A percentile compares a stretch with the other conserved stretches of the same genome.
phyloP scores from a whole-genome alignment of 2,888 invertebrate genomes.

The Chloroclystis v-ata region DNA sequence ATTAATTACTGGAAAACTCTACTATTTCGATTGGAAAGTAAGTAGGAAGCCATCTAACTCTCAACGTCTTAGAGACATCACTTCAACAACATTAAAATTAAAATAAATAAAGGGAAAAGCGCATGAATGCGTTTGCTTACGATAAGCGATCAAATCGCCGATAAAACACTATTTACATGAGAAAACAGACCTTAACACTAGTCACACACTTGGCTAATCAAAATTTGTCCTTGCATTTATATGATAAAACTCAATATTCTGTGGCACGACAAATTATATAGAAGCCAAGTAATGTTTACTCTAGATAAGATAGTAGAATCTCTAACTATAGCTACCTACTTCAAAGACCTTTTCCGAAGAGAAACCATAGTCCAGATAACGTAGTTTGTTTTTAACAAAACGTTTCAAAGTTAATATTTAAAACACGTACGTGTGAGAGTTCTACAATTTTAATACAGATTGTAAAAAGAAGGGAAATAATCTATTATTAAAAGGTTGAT shows the following conservation, averaged over 20 bases:
- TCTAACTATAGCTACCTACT: slow-evolving; percentile 46
- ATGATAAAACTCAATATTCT: neutral
- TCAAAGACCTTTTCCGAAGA: slow-evolving; percentile 28
- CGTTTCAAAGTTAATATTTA: too few species aligned
- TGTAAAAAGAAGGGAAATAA: too few species aligned
- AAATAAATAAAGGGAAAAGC: slow-evolving; percentile 53
- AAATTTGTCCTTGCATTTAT: neutral
- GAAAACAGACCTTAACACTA: neutral
- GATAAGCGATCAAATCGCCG: slow-evolving; percentile 52
- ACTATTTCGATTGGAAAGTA: neutral
- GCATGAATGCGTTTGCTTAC: slow-evolving; percentile 39
- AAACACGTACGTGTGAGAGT: too few species aligned
- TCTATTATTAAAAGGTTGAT: too few species aligned
- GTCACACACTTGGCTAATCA: neutral
- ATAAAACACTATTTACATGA: slow-evolving; percentile 58
- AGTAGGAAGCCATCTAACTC: slow-evolving; percentile 27
- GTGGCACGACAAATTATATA: neutral
- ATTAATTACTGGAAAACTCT: too few species aligned
- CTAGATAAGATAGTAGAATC: slow-evolving; percentile 39
- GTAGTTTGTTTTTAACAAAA: too few species aligned
- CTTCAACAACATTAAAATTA: slow-evolving; percentile 52
- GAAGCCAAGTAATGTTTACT: neutral
- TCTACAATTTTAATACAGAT: too few species aligned
- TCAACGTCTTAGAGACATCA: slow-evolving; percentile 50
- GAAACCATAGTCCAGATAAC: neutral